Evolutionary conservation across 2,797 vertebrate genomes (phyloP), one percentile per base, ranked within the genome.

Genomic region (Molossus alvarezi): DNA sequence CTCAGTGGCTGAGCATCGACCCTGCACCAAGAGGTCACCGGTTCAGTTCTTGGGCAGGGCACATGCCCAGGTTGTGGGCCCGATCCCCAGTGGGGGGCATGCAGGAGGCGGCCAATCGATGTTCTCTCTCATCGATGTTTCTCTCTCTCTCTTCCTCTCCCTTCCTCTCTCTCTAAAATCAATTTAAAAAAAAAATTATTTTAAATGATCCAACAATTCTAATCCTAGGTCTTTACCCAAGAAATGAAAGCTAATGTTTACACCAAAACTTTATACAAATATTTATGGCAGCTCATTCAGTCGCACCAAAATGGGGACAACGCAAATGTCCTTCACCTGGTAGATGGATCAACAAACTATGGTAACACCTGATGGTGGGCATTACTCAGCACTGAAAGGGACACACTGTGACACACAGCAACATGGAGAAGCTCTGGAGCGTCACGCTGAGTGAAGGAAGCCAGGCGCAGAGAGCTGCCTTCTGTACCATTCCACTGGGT

Each of bases 331-430:
- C 60, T 1, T 23, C 37, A 23, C 3, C 13, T 7, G 11, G 41
- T 12, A 5, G 1, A 20, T 2, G 53, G 18, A 45, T 37, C 55
- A 11, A 45, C 45, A 45, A 53, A 23, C 41, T 4, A 6, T 2
- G 3, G 37, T 2, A 5, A 10, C 4, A 1, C 41, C 64, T 53
- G 1, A 12, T 6, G 5, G 1, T 0, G 3, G 53, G 2, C 9
- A 1, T 12, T 4, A 6, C 7, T 69, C 73, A 6, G 29, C 62
- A 41, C 3, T 29, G 21, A 25, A 55, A 64, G 57, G 25, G 18
- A 41, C 60, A 58, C 4, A 1, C 86, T 18, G 0, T 1, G 4
- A 12, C 5, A 23, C 9, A 1, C 45, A 8, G 15, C 57, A 2
- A 23, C 41, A 1, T 1, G 23, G 18, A 9, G 6, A 3, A 17